These are phyloP conservation scores for Yponomeuta plumbellus DNA, from an alignment of 2,888 invertebrate species.

Conservation along the genomic window DNA sequence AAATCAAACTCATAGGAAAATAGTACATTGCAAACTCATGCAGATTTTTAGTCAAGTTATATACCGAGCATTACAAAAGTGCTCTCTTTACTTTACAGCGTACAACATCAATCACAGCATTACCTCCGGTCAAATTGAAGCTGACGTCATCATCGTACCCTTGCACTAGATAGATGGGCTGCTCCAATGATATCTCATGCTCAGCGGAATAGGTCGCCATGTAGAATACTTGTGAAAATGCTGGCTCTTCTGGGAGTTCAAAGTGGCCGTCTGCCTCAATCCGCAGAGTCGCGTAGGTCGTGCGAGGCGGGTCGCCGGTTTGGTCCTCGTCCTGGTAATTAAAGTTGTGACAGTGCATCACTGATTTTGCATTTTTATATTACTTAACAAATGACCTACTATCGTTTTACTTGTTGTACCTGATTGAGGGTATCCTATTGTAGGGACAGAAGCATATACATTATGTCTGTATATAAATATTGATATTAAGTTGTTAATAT, in stretches of 20 bases:
- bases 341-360: too few relatives aligned
- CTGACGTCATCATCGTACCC: slow-evolving; percentile 51
- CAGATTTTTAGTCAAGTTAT: too few relatives aligned
- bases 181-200: slow-evolving; percentile 31
- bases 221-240: slow-evolving; percentile 62
- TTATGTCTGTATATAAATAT: too few relatives aligned
- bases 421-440: too few relatives aligned
- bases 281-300: slow-evolving; percentile 41
- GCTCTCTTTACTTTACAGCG: not conserved
- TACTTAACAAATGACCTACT: too few relatives aligned
- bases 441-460: too few relatives aligned
- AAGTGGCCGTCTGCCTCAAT: slow-evolving; percentile 51
- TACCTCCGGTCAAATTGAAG: slow-evolving; percentile 55
- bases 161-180: slow-evolving; percentile 43
- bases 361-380: not conserved
- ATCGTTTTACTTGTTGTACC: too few relatives aligned
- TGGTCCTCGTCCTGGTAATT: slow-evolving; percentile 32
- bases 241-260: slow-evolving; percentile 59
- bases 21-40: too few relatives aligned
- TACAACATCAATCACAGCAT: not conserved
- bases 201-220: slow-evolving; percentile 51
- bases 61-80: not conserved
- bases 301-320: slow-evolving; percentile 42
- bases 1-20: too few relatives aligned
- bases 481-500: too few relatives aligned